Evolutionary conservation across 2,797 vertebrate genomes (phyloP).

Genomic region (Chelon labrosus): DNA sequence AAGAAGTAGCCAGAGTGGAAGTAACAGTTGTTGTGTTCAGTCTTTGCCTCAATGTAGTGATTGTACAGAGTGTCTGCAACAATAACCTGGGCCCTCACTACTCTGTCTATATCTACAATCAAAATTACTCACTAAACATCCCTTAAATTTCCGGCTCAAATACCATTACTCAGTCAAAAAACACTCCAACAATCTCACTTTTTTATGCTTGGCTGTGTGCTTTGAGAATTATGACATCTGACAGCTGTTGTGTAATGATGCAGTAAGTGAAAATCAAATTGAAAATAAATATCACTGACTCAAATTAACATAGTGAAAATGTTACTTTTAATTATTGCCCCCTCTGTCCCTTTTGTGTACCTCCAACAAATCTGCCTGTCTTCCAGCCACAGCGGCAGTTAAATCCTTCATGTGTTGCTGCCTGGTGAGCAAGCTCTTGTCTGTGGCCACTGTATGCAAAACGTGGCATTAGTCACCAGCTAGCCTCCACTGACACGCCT

Average conservation of each 20-base stretch:
- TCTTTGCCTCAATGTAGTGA: no score
- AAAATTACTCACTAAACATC: not conserved
- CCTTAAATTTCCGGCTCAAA: not conserved
- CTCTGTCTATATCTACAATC: no score
- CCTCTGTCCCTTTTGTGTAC: not conserved
- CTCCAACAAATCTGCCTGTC: conserved; percentile 38
- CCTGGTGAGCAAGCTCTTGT: conserved; percentile 86
- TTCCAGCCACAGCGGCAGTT: conserved; percentile 36
- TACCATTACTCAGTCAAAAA: not conserved
- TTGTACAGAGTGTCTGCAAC: no score
- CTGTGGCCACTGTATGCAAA: conserved; percentile 99
- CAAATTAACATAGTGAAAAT: conserved; percentile 24
- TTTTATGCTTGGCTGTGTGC: not conserved
- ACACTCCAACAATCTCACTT: not conserved
- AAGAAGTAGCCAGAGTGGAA: no score
- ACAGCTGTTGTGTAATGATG: not conserved
- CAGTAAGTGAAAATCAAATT: not conserved
- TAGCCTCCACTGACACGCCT: conserved; percentile 94
- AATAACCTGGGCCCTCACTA: no score
- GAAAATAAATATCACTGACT: not conserved
- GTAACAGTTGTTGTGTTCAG: no score
- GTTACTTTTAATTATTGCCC: conserved; percentile 28
- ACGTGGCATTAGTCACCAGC: conserved; percentile 98
- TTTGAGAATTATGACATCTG: not conserved
- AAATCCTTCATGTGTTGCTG: conserved; percentile 56